Conservation (phyloP, 2,113 vertebrate genomes). For the Nerophis ophidion region DNA sequence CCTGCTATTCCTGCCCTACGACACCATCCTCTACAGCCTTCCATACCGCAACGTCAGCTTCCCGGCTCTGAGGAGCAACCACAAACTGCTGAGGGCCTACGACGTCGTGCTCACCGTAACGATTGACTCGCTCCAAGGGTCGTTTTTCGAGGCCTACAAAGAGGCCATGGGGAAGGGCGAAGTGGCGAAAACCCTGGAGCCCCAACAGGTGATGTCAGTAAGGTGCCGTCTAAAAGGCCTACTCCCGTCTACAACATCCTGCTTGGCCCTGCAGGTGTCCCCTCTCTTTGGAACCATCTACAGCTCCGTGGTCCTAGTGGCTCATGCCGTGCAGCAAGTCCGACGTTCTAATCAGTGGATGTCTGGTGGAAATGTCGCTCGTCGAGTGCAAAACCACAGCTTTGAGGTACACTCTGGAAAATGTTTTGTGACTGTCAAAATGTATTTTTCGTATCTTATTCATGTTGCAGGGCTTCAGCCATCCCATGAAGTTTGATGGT, state of each 20-base stretch:
- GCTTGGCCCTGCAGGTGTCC: conserved; percentile 72
- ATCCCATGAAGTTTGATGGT: conserved; percentile 57
- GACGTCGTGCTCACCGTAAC: conserved; percentile 75
- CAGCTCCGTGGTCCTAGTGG: conserved; percentile 78
- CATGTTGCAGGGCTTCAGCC: conserved; percentile 63
- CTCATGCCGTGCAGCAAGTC: conserved; percentile 63
- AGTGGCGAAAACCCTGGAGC: conserved; percentile 53
- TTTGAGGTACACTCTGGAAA: conserved; percentile 47
- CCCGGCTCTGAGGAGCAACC: conserved; percentile 55
- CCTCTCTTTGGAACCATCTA: conserved; percentile 92
- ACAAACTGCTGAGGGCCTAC: conserved; percentile 71
- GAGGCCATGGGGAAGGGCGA: conserved; percentile 63
- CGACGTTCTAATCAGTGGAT: conserved; percentile 60
- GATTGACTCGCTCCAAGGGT: conserved; percentile 59
- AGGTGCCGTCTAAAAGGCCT: background rate
- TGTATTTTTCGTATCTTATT: background rate
- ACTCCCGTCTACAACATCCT: background rate
- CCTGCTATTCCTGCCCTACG: conserved; percentile 73
- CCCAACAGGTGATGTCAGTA: conserved; percentile 57
- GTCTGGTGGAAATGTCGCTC: conserved; percentile 72
- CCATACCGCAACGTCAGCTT: conserved; percentile 65
- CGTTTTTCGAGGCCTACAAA: conserved; percentile 69
- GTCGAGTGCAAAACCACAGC: conserved; percentile 44
- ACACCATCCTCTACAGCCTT: conserved; percentile 76
- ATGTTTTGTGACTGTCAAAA: background rate